phyloP scores from a whole-genome alignment of 2,888 invertebrate genomes.

The Diadegma fenestrale region DNA sequence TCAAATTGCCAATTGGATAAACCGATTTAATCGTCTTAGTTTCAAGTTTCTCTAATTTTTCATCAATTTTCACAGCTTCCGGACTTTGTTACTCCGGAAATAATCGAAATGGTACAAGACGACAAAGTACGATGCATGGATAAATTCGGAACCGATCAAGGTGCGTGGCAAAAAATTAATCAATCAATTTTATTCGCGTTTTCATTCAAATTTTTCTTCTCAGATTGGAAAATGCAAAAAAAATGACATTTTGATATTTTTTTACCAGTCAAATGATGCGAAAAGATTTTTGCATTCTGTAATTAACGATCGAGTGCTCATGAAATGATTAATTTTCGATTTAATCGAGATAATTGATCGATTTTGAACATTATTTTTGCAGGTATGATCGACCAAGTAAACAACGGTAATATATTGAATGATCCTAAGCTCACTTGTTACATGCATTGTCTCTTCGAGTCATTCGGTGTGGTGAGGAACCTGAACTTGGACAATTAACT shows the following conservation, averaged over 20 bases:
- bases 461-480: slow-evolving; percentile 80
- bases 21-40: not conserved
- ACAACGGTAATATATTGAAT: slow-evolving; percentile 74
- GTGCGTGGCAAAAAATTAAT: slow-evolving; percentile 69
- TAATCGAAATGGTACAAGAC: slow-evolving; percentile 78
- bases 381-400: slow-evolving; percentile 77
- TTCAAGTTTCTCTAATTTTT: slow-evolving; percentile 7
- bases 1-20: not conserved
- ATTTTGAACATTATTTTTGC: not conserved
- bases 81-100: slow-evolving; percentile 79
- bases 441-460: slow-evolving; percentile 80
- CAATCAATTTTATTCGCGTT: not conserved
- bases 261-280: no score
- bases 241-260: no score
- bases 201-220: not conserved
- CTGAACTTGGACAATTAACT: not conserved
- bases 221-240: not conserved
- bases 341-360: not conserved
- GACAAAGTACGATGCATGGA: slow-evolving; percentile 82
- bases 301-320: not conserved
- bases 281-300: no score
- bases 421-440: slow-evolving; percentile 80
- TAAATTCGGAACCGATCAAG: slow-evolving; percentile 80
- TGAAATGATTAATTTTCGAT: not conserved
- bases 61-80: slow-evolving; percentile 74